These are phyloP conservation scores for Sebastes itinus DNA, from an alignment of 2,797 vertebrate species.

Conservation along the genomic window DNA sequence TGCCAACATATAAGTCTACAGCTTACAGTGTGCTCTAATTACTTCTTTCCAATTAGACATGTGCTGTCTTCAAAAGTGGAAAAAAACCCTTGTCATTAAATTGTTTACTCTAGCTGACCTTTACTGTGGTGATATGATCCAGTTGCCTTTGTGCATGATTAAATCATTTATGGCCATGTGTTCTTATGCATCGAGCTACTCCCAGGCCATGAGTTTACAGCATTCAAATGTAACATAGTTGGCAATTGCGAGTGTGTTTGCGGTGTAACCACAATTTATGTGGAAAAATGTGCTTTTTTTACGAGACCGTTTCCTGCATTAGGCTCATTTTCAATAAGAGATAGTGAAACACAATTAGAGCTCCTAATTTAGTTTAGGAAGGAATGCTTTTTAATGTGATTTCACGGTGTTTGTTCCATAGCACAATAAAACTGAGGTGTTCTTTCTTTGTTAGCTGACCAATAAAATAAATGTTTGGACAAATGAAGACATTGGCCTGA, in stretches of 20 bases:
- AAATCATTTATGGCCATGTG: slow-evolving; percentile 51
- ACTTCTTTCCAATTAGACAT: slow-evolving; percentile 26
- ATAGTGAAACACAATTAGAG: slow-evolving; percentile 69
- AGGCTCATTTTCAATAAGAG: slow-evolving; percentile 73
- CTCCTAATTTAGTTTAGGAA: slow-evolving; percentile 55
- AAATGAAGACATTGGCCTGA: slow-evolving; percentile 26
- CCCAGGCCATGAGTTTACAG: slow-evolving; percentile 48
- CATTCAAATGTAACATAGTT: slow-evolving; percentile 50
- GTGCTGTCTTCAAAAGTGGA: slow-evolving; percentile 31
- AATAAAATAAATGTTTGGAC: slow-evolving; percentile 61
- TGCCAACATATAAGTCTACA: slow-evolving; percentile 2
- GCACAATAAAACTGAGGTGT: slow-evolving; percentile 42
- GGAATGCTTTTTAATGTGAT: slow-evolving; percentile 50
- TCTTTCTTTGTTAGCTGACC: slow-evolving; percentile 41
- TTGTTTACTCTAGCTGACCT: slow-evolving; percentile 70
- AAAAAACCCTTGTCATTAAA: slow-evolving; percentile 25
- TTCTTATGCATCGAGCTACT: slow-evolving; percentile 32
- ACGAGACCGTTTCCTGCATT: slow-evolving; percentile 64
- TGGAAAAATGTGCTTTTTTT: slow-evolving; percentile 75
- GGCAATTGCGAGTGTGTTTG: slow-evolving; percentile 46
- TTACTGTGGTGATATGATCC: slow-evolving; percentile 50
- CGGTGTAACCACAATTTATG: slow-evolving; percentile 69
- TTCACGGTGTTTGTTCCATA: slow-evolving; percentile 59
- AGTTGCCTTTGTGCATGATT: slow-evolving; percentile 57
- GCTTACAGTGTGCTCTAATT: slow-evolving; percentile 28